Base-by-base conservation (phyloP, 2,113 vertebrate species). In the Ascaphus truei region DNA sequence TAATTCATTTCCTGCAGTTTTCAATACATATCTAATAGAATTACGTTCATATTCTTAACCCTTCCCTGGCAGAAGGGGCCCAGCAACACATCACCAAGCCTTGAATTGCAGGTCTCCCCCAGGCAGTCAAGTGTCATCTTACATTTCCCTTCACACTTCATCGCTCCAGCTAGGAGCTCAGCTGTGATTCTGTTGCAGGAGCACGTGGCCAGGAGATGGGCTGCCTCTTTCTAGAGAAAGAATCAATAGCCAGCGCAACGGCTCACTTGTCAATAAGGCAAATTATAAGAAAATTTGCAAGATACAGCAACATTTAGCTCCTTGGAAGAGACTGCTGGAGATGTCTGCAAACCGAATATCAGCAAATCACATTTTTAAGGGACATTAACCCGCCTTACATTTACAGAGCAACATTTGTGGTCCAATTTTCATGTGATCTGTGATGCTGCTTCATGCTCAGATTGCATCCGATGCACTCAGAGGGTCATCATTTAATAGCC, bases 1-100 rank as follows among this genome's bases (percentile, higher is more conserved):
- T 53, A 56, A 68, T 57, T 68, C 64, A 67, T 67, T 67, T 56
- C 63, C 64, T 23, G 64, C 64, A 36, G 29, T 48, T 55, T 47
- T 53, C 39, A 47, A 58, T 68, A 57, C 64, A 68, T 47, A 58
- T 7, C 52, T 68, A 68, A 68, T 48, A 68, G 52, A 57, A 68
- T 68, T 41, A 57, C 57, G 57, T 45, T 58, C 64, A 47, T 47
- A 43, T 45, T 16, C 37, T 52, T 55, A 20, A 52, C 62, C 36
- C 7, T 26, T 18, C 9, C 15, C 13, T 13, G 23, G 15, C 48
- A 47, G 23, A 23, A 16, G 11, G 23, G 7, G 25, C 10, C 15
- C 29, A 31, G 3, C 7, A 8, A 15, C 52, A 31, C 27, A 55
- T 31, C 12, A 27, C 27, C 25, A 36, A 18, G 13, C 30, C 33